Evolutionary conservation across 2,797 vertebrate species (phyloP).

Genomic region (Octomys mimax): DNA sequence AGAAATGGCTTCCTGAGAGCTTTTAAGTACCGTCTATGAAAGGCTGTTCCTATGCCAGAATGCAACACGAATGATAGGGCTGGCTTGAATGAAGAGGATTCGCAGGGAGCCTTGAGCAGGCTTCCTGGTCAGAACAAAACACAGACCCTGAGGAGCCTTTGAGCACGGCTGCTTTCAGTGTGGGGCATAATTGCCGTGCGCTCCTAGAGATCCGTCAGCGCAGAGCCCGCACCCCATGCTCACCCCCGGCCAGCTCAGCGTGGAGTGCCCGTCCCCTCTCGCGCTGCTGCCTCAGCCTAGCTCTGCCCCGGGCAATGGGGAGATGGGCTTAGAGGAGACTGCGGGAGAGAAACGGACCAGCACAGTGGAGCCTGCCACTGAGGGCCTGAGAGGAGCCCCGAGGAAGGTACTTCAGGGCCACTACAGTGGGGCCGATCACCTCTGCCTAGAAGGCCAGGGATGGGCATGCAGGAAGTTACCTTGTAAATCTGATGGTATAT

Average conservation of each 20-base stretch:
- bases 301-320: background rate
- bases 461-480: background rate
- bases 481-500: background rate
- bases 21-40: constrained; percentile 68
- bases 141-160: background rate
- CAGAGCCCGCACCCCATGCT: background rate
- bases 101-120: constrained; percentile 60
- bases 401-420: background rate
- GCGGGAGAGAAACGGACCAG: background rate
- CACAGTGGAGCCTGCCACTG: background rate
- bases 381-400: background rate
- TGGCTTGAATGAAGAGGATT: constrained; percentile 44
- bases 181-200: background rate
- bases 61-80: background rate
- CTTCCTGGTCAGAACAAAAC: constrained; percentile 37
- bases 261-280: fast-evolving
- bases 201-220: constrained; percentile 46
- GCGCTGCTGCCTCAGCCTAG: background rate
- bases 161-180: constrained; percentile 12
- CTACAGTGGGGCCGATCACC: background rate
- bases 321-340: background rate
- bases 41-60: constrained; percentile 44
- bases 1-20: constrained; percentile 70
- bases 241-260: background rate
- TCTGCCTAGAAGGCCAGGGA: background rate